Evolutionary conservation across 2,797 vertebrate species (phyloP).

Genomic region (Diglossa cyanea): DNA sequence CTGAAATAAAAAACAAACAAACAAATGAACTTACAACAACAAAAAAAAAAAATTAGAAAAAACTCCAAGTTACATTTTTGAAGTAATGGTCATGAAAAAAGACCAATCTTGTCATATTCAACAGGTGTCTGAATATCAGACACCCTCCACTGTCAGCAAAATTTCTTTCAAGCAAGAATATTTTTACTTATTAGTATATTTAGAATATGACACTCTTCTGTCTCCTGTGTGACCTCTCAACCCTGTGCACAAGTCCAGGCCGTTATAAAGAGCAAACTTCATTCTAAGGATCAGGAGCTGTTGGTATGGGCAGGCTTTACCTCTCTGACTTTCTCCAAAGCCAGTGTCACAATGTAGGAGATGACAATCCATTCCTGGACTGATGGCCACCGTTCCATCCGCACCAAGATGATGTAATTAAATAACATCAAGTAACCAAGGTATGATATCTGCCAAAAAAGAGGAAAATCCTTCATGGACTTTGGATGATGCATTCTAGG

Average conservation of each 20-base stretch:
- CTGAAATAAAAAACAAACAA: slow-evolving; percentile 68
- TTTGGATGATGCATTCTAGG: neutral
- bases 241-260: neutral
- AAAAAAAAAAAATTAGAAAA: neutral
- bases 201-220: neutral
- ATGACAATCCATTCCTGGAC: slow-evolving; percentile 95
- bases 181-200: neutral
- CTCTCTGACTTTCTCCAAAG: slow-evolving; percentile 95
- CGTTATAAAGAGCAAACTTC: neutral
- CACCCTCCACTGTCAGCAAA: neutral
- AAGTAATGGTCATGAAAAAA: neutral
- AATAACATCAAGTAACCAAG: slow-evolving; percentile 94
- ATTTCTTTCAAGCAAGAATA: neutral
- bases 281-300: neutral
- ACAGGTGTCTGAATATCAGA: neutral
- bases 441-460: slow-evolving; percentile 86
- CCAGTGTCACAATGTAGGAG: slow-evolving; percentile 92
- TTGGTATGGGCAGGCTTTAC: slow-evolving; percentile 68
- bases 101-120: neutral
- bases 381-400: slow-evolving; percentile 94
- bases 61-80: neutral
- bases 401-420: slow-evolving; percentile 97
- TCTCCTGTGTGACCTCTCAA: neutral
- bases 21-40: neutral
- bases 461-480: neutral